Conservation (phyloP, 2,113 vertebrate species). For the Pionites leucogaster region DNA sequence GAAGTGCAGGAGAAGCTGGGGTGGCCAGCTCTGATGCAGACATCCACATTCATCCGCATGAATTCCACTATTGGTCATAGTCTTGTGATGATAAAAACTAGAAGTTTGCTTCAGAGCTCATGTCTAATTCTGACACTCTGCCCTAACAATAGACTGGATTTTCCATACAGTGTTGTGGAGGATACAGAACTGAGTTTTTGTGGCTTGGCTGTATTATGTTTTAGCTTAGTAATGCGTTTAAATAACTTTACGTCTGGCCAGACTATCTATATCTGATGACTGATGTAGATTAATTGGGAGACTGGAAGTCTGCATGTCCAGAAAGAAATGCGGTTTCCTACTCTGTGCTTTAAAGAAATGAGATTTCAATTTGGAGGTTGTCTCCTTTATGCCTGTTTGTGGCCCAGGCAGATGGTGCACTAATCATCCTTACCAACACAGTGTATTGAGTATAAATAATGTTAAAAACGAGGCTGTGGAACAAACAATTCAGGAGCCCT, state of each 20-base stretch:
- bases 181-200: background rate
- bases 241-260: background rate
- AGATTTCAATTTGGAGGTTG: conserved; percentile 17
- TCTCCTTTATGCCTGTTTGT: conserved; percentile 6
- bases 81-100: background rate
- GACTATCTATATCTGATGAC: background rate
- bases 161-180: background rate
- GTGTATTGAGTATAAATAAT: conserved; percentile 14
- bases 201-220: background rate
- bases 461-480: background rate
- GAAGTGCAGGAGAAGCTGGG: background rate
- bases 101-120: background rate
- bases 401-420: conserved; percentile 5
- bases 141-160: background rate
- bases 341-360: background rate
- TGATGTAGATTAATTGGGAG: conserved; percentile 36
- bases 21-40: background rate
- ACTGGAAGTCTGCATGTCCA: background rate
- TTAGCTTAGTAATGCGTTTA: background rate
- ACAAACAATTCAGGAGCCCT: background rate
- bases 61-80: background rate
- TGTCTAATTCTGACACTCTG: background rate
- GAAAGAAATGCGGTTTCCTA: background rate
- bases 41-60: background rate
- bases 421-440: conserved; percentile 18